phyloP scores from a whole-genome alignment of 2,113 vertebrate species.

The Oceanodroma tethys region DNA sequence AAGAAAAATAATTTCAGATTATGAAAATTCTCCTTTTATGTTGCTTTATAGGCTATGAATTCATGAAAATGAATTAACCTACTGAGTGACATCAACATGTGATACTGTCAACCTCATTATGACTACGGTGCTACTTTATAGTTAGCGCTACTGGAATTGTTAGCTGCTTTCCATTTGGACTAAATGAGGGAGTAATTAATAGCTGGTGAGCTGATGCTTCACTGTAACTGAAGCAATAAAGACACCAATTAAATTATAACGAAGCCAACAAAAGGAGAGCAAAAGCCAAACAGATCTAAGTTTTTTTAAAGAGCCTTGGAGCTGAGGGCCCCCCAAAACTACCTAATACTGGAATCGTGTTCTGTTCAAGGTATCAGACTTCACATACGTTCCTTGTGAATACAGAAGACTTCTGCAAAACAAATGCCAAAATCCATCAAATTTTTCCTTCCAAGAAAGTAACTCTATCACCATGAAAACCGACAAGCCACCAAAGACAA shows the following conservation, averaged over 20 bases:
- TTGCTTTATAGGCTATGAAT: background rate
- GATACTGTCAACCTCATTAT: background rate
- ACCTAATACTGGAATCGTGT: background rate
- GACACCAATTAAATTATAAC: background rate
- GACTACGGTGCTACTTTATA: background rate
- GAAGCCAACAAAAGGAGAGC: background rate
- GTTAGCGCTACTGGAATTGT: background rate
- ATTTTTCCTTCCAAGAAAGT: background rate
- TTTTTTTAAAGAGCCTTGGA: background rate
- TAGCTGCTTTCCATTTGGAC: background rate
- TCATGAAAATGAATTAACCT: slow-evolving; percentile 14
- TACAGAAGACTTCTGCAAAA: background rate
- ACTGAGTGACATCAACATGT: background rate
- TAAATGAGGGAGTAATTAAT: background rate
- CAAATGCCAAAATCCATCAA: background rate
- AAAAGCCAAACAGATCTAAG: background rate
- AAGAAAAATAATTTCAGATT: background rate
- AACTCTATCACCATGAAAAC: background rate
- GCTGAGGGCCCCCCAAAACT: background rate
- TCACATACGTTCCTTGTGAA: background rate
- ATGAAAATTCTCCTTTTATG: background rate
- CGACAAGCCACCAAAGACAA: background rate
- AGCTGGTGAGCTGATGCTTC: background rate
- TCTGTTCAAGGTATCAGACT: background rate
- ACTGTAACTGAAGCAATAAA: background rate